Conservation (phyloP, 2,113 vertebrate genomes). For the Callopanchax toddi region DNA sequence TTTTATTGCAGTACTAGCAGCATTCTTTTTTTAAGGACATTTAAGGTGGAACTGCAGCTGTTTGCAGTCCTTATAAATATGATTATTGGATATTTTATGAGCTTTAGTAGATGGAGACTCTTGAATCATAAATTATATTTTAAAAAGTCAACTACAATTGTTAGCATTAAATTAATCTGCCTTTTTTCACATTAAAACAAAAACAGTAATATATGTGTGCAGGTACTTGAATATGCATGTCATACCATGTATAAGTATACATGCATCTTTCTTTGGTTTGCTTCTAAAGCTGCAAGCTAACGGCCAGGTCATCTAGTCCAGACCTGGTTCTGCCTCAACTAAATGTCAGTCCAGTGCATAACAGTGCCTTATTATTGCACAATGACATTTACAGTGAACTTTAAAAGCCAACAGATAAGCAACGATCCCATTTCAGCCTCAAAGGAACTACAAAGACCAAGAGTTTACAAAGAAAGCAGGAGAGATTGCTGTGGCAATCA, state of each 20-base stretch:
- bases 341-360: slow-evolving; percentile 79
- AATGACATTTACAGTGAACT: slow-evolving; percentile 83
- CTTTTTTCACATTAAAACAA: neutral
- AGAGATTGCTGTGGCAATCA: slow-evolving; percentile 35
- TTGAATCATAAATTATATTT: too few relatives aligned
- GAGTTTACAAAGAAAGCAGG: slow-evolving; percentile 52
- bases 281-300: slow-evolving; percentile 65
- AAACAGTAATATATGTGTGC: neutral
- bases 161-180: slow-evolving; percentile 38
- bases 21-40: too few relatives aligned
- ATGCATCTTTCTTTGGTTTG: slow-evolving; percentile 9
- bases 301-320: slow-evolving; percentile 55
- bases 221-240: slow-evolving; percentile 8
- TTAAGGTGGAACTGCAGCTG: too few relatives aligned
- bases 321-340: slow-evolving; percentile 59
- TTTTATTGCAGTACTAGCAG: too few relatives aligned
- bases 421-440: slow-evolving; percentile 66
- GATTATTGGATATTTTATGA: too few relatives aligned
- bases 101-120: too few relatives aligned
- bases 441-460: slow-evolving; percentile 67
- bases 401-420: slow-evolving; percentile 80
- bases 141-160: too few relatives aligned
- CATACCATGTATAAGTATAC: neutral
- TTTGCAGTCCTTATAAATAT: too few relatives aligned
- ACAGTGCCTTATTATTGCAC: slow-evolving; percentile 78